These are phyloP conservation scores for Sebastiscus tertius DNA, from an alignment of 2,797 vertebrate genomes.

Conservation along the genomic window DNA sequence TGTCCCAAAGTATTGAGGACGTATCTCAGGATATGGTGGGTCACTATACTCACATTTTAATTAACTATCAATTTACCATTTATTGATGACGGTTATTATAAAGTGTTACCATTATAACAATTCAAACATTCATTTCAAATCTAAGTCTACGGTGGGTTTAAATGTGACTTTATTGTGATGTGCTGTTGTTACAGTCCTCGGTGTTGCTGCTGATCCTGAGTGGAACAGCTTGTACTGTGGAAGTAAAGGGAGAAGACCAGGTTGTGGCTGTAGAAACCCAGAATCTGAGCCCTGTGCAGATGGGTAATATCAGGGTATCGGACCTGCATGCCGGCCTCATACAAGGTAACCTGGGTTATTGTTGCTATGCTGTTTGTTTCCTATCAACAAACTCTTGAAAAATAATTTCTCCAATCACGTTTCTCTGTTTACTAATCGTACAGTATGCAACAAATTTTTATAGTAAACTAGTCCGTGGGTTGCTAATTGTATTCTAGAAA, in stretches of 20 bases:
- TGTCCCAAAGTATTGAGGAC: conserved; percentile 88
- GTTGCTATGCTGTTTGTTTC: background rate
- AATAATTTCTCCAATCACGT: background rate
- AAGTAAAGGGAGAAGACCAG: conserved; percentile 87
- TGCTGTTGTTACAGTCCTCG: conserved; percentile 84
- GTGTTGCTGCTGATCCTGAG: conserved; percentile 87
- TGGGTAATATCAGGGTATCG: conserved; percentile 86
- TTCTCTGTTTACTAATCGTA: background rate
- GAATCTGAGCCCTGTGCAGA: conserved; percentile 83
- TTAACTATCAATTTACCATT: background rate
- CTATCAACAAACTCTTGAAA: background rate
- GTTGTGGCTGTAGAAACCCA: conserved; percentile 85
- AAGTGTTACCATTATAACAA: background rate
- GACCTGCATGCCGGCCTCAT: conserved; percentile 82
- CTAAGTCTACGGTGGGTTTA: background rate
- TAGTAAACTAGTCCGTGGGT: background rate
- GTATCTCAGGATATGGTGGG: conserved; percentile 86
- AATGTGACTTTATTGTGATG: background rate
- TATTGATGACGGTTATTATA: no score
- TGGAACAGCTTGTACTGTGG: conserved; percentile 84
- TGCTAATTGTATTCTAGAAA: background rate
- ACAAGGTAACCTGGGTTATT: conserved; percentile 69
- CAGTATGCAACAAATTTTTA: background rate
- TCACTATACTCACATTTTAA: background rate
- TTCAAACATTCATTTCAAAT: background rate